phyloP scores from a whole-genome alignment of 2,888 invertebrate genomes.

The Temnothorax ravouxi region DNA sequence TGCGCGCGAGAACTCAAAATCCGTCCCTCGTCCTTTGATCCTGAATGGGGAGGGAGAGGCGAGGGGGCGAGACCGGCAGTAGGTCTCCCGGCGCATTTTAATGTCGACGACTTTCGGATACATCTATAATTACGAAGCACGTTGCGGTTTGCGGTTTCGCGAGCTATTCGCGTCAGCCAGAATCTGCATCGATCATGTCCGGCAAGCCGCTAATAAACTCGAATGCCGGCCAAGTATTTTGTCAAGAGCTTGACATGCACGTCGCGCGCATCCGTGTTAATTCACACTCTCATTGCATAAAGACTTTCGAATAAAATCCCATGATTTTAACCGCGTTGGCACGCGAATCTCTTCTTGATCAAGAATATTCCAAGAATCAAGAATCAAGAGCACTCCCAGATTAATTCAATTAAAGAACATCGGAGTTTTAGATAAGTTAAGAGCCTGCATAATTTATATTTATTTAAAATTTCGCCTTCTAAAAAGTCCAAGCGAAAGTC shows the following conservation, averaged over 20 bases:
- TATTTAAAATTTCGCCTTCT: background rate
- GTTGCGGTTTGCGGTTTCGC: conserved; percentile 37
- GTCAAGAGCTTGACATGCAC: conserved; percentile 8
- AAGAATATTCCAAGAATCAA: background rate
- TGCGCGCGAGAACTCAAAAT: conserved; percentile 61
- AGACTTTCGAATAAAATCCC: background rate
- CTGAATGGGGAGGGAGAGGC: conserved; percentile 8
- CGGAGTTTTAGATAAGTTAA: background rate
- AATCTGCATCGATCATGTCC: conserved; percentile 54
- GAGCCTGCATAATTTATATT: background rate
- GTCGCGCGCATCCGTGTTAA: conserved; percentile 10
- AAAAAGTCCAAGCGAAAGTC: background rate
- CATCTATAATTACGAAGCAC: conserved; percentile 44
- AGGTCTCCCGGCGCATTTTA: conserved; percentile 14
- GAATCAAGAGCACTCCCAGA: background rate
- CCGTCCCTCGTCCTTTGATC: conserved; percentile 70
- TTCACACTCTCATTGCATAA: background rate
- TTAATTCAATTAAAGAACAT: background rate
- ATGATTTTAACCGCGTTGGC: background rate
- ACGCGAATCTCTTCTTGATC: background rate
- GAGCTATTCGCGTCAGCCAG: conserved; percentile 48
- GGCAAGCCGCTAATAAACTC: conserved; percentile 45
- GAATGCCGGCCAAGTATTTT: conserved; percentile 42
- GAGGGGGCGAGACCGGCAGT: background rate
- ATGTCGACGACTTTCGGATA: conserved; percentile 30